Evolutionary conservation across 1,140 invertebrate species (phyloP).

Genomic region (Stegodyphus dumicola): DNA sequence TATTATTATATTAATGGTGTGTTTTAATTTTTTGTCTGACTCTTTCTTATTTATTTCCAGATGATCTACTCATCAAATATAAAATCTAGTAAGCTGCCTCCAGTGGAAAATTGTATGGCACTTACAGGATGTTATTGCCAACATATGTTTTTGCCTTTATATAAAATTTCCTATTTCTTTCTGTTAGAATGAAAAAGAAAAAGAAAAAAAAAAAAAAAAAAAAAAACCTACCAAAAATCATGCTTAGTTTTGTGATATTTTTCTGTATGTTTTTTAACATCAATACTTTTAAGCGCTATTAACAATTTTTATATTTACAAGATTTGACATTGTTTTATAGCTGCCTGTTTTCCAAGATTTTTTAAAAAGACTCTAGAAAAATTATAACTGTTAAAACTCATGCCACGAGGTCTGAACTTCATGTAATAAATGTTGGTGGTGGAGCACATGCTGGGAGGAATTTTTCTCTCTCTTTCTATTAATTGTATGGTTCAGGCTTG

Average conservation of each 20-base stretch:
- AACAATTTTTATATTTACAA: constrained; percentile 32
- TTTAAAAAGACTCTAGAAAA: not conserved
- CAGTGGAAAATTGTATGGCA: constrained; percentile 39
- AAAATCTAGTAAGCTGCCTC: constrained; percentile 52
- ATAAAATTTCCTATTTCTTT: constrained; percentile 5
- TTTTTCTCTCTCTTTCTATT: constrained; percentile 20
- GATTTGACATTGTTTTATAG: constrained; percentile 50
- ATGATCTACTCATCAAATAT: constrained; percentile 14
- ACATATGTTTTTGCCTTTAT: constrained; percentile 48
- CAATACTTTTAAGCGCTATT: constrained; percentile 38
- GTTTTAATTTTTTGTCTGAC: not conserved
- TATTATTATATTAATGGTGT: not conserved
- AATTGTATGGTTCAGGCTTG: constrained; percentile 51
- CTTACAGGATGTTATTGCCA: constrained; percentile 56
- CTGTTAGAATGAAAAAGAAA: not conserved
- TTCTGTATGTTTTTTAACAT: constrained; percentile 51
- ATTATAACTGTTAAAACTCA: not conserved
- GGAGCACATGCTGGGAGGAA: constrained; percentile 1
- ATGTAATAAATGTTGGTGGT: constrained; percentile 31
- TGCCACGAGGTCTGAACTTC: not conserved
- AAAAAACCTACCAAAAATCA: not conserved
- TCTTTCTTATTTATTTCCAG: constrained; percentile 3
- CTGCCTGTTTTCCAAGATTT: constrained; percentile 24
- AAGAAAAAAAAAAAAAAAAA: no score
- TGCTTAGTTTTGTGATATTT: constrained; percentile 54